Base-by-base conservation (phyloP, 2,888 invertebrate species). In the Epinotia nisella region DNA sequence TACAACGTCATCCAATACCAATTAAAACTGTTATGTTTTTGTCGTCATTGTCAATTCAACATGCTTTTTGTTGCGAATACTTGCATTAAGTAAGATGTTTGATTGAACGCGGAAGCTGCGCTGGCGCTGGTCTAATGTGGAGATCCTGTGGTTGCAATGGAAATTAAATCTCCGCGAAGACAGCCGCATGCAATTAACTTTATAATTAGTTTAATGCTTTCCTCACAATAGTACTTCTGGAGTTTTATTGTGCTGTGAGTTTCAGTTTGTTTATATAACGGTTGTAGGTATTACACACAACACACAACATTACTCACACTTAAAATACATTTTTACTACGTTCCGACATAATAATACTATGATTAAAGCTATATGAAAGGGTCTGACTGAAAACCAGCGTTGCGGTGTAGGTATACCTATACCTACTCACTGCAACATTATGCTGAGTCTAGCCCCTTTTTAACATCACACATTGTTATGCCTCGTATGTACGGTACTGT, bases 1-100 rank as follows among this genome's bases (percentile, higher is more conserved):
- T 56, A 60, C 53, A 7, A 45, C 60, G 55, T 67, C 62, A 70
- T 62, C 55, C 51, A 59, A 66, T 55, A 41, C 45, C 39, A 66
- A 71, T 71, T 71, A 71, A 55, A 71, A 71, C 58, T 66, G 64
- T 53, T 45, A 35, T 35, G 66, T 67, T 71, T 60, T 67, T 67
- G 70, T 70, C 64, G 19, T 24, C 39, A 71, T 71, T 51, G 61
- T 56, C 71, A 24, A 67, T 58, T 35, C 45, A 24, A 29, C 39
- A 60, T 15, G 41, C 17, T 71, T 71, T 56, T 61, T 61, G 35
- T 39, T 35, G 45, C 4, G 39, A 62, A 55, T 66, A 21, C 39
- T 66, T 55, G 53, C 35, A 66, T 65, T 53, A 10, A 56, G 9
- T 53, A 10, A 56, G 9, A 66, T 56, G 41, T 29, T 60, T n/a